Conservation (phyloP, 2,888 invertebrate genomes). For the Plemyria rubiginata region DNA sequence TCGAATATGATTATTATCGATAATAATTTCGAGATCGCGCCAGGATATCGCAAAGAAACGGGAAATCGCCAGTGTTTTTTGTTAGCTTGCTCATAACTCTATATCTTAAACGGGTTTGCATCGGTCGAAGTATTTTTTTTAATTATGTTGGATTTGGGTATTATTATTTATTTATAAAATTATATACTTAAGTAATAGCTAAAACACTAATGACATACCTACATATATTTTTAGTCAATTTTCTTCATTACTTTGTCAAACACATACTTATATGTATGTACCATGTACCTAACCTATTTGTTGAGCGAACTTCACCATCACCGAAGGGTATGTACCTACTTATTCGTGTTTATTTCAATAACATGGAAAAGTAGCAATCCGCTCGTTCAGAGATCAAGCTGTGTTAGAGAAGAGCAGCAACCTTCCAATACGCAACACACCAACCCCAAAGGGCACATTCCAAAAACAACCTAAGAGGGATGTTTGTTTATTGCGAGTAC, state of each 20-base stretch:
- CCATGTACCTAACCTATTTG: no score
- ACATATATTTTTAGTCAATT: no score
- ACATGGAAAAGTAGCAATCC: not conserved
- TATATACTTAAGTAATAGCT: no score
- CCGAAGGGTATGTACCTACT: no score
- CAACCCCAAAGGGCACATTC: slow-evolving; percentile 72
- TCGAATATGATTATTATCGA: slow-evolving; percentile 77
- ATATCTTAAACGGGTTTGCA: slow-evolving; percentile 14
- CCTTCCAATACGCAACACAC: slow-evolving; percentile 11
- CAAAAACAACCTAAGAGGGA: slow-evolving; percentile 61
- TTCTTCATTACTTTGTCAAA: no score
- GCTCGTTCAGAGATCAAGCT: not conserved
- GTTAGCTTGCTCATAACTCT: slow-evolving; percentile 17
- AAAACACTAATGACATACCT: no score
- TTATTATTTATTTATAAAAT: no score
- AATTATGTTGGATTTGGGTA: no score
- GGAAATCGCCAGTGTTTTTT: slow-evolving; percentile 55
- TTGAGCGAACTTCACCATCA: no score
- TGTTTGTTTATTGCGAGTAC: slow-evolving; percentile 57
- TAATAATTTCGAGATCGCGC: slow-evolving; percentile 69
- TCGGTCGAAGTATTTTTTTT: no score
- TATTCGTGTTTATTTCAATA: no score
- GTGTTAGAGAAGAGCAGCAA: not conserved
- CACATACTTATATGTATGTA: no score
- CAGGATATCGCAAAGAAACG: slow-evolving; percentile 57